Percentiles rank a stretch among this genome's conserved stretches.
Evolutionary conservation across 2,888 invertebrate species (phyloP).

Genomic region (Tethea ocularis): DNA sequence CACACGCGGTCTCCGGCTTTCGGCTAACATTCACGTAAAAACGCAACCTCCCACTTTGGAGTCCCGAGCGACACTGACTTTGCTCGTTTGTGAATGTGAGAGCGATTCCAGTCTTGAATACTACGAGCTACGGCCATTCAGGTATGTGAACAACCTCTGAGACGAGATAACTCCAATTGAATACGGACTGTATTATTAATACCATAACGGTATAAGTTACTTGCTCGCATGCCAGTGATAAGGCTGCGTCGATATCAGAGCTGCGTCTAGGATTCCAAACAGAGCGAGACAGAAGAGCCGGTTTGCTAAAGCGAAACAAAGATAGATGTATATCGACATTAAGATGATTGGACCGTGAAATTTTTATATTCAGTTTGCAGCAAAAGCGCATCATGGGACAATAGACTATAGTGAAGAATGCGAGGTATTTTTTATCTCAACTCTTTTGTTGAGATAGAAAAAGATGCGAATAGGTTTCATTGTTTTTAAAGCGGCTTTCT

Average conservation of each 20-base stretch:
- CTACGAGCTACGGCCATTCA: slow-evolving; percentile 80
- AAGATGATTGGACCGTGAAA: slow-evolving; percentile 79
- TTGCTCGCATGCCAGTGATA: slow-evolving; percentile 57
- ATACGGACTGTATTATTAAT: slow-evolving; percentile 49
- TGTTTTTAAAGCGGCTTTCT: slow-evolving; percentile 37
- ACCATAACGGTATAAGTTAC: slow-evolving; percentile 51
- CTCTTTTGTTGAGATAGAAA: slow-evolving; percentile 31
- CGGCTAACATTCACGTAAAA: slow-evolving; percentile 18
- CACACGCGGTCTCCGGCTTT: slow-evolving; percentile 60
- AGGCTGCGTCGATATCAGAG: slow-evolving; percentile 81
- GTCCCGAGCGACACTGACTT: slow-evolving; percentile 59
- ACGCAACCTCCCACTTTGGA: slow-evolving; percentile 33
- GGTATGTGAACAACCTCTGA: slow-evolving; percentile 76
- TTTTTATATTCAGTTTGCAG: slow-evolving; percentile 76
- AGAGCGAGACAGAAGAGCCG: slow-evolving; percentile 50
- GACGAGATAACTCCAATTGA: slow-evolving; percentile 45
- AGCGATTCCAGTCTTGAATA: slow-evolving; percentile 71
- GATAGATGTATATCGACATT: slow-evolving; percentile 59
- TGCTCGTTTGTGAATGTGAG: slow-evolving; percentile 56
- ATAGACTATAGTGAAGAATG: slow-evolving; percentile 48
- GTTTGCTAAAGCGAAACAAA: slow-evolving; percentile 36
- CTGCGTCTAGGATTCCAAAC: slow-evolving; percentile 76
- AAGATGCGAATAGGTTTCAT: slow-evolving; percentile 31
- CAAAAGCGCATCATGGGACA: slow-evolving; percentile 71
- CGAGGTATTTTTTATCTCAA: slow-evolving; percentile 37